These are phyloP conservation scores for Brachirus orientalis DNA, from an alignment of 2,113 vertebrate species.

Conservation along the genomic window DNA sequence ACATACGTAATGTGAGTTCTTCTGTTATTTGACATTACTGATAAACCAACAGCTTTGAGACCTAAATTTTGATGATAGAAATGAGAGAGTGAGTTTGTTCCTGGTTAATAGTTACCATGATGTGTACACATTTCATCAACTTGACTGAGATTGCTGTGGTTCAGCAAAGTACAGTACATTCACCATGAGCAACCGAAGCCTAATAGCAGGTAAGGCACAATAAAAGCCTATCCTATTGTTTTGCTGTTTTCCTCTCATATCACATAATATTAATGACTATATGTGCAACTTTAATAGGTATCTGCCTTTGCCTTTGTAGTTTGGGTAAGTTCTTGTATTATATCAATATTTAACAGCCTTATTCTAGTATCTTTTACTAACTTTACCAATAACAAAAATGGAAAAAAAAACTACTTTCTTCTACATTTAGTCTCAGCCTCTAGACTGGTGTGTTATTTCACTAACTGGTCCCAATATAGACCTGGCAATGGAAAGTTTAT, in stretches of 20 bases:
- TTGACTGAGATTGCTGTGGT: not conserved
- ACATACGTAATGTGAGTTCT: not conserved
- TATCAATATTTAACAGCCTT: too few relatives aligned
- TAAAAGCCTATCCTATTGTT: not conserved
- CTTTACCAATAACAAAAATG: not conserved
- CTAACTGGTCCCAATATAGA: conserved; percentile 88
- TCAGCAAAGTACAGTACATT: not conserved
- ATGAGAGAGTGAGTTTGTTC: conserved; percentile 2
- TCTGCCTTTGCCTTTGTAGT: conserved; percentile 43
- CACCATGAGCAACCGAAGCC: conserved; percentile 46
- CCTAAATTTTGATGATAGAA: not conserved
- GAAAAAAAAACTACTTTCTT: not conserved
- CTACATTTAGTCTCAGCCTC: conserved; percentile 70
- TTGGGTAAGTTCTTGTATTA: conserved; percentile 59
- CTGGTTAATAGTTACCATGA: conserved; percentile 44
- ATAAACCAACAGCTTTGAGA: conserved; percentile 11
- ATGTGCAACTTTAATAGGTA: conserved; percentile 47
- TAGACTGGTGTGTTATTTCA: conserved; percentile 87
- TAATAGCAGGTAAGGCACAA: conserved; percentile 56
- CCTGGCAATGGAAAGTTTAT: conserved; percentile 75
- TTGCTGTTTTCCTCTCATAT: not conserved
- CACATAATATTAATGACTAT: not conserved
- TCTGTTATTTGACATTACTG: not conserved
- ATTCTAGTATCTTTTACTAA: not conserved
- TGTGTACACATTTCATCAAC: not conserved